Base-by-base conservation (phyloP, 2,888 invertebrate genomes). In the Willowsia nigromaculata region DNA sequence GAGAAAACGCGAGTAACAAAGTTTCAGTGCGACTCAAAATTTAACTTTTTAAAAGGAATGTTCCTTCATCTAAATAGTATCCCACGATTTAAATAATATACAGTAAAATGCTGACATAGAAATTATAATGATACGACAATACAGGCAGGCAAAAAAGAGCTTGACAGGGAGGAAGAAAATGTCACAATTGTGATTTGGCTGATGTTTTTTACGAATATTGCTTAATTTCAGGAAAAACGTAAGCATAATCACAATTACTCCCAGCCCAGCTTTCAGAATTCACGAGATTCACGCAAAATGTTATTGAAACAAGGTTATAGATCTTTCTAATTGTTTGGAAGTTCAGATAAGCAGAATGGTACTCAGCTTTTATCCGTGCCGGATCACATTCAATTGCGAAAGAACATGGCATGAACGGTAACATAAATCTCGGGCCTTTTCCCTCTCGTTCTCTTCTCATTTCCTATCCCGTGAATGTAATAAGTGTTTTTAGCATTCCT, bases 181-280 rank as follows among this genome's bases (percentile, higher is more conserved):
- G n/a, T n/a, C n/a, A n/a, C n/a, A 5, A 27, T 62, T 1, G 18
- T 50, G 50, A n/a, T 2, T 15, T 50, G 15, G 47, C 4, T 37
- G 9, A 37, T 37, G 9, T 37, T 37, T 37, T 89, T 89, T 78
- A 71, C n/a, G 84, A 89, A 84, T 90, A 85, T 88, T 88, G 85
- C 88, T 85, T 88, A 90, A 88, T 88, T 90, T 81, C 74, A 81
- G 47, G 33, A 15, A n/a, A 30, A 1, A 33, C n/a, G 13, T n/a
- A 15, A 11, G 9, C 5, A 3, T 50, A n/a, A 50, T n/a, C n/a
- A n/a, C n/a, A n/a, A n/a, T n/a, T n/a, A n/a, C n/a, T n/a, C n/a
- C n/a, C n/a, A n/a, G n/a, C n/a, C n/a, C n/a, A n/a, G n/a, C n/a
- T n/a, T n/a, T n/a, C n/a, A n/a, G n/a, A n/a, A n/a, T n/a, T n/a